Conservation (phyloP, 2,797 vertebrate species). For the Botia almorhae region DNA sequence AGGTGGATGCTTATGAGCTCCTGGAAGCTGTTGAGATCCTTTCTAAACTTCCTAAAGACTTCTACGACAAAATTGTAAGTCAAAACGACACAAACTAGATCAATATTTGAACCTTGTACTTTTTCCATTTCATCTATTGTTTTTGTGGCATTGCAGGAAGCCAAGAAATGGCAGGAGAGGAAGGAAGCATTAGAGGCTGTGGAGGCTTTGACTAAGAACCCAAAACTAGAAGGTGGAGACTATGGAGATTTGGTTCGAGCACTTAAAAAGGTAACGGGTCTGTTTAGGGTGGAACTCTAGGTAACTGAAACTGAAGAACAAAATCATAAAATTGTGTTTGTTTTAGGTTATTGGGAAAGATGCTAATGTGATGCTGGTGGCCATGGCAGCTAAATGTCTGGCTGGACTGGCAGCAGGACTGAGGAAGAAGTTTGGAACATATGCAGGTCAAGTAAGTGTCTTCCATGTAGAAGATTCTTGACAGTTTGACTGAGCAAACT, state of each 20-base stretch:
- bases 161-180: constrained; percentile 99
- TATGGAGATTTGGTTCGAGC: constrained; percentile 93
- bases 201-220: constrained; percentile 89
- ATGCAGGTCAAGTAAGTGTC: constrained; percentile 89
- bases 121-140: not conserved
- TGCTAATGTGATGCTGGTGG: constrained; percentile 96
- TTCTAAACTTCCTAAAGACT: constrained; percentile 97
- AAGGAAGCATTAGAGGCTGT: constrained; percentile 95
- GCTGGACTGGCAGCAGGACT: constrained; percentile 89
- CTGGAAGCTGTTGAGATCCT: constrained; percentile 94
- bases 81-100: not conserved
- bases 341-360: constrained; percentile 94
- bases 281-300: not conserved
- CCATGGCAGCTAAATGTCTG: constrained; percentile 94
- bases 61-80: constrained; percentile 97
- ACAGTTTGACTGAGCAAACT: not conserved
- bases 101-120: not conserved
- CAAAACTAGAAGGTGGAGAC: constrained; percentile 93
- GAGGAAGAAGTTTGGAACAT: constrained; percentile 97
- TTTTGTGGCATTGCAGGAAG: constrained; percentile 79
- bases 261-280: constrained; percentile 88
- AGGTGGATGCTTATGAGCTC: constrained; percentile 93
- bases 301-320: not conserved
- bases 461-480: not conserved
- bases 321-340: constrained; percentile 8